Percentiles rank a stretch among this genome's conserved stretches.
phyloP scores from a whole-genome alignment of 2,888 invertebrate species.

The Flabesymbios commensalis region DNA sequence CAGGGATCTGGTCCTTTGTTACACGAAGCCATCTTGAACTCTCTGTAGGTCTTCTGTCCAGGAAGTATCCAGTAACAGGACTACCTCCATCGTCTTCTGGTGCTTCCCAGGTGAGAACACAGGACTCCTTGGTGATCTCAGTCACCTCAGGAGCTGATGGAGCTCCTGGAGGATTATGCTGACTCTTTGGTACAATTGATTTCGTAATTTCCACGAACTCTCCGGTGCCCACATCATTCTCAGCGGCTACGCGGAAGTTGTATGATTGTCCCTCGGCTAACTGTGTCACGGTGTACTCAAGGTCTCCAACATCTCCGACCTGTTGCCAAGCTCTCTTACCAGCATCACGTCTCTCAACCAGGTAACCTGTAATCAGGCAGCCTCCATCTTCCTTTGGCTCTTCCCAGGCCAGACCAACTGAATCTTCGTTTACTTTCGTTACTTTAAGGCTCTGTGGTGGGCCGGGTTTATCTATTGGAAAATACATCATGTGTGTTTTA shows the following conservation, averaged over 20 bases:
- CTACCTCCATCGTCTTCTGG: slow-evolving; percentile 41
- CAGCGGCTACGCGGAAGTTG: slow-evolving; percentile 30
- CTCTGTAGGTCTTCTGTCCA: slow-evolving; percentile 33
- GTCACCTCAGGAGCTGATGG: slow-evolving; percentile 34
- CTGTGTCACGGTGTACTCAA: slow-evolving; percentile 10
- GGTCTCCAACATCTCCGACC: slow-evolving; percentile 25
- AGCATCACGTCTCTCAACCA: slow-evolving; percentile 64
- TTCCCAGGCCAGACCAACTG: slow-evolving; percentile 81
- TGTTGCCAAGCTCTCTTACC: slow-evolving; percentile 75
- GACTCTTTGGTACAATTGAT: slow-evolving; percentile 43
- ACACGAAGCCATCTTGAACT: slow-evolving; percentile 43
- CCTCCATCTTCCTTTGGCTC: slow-evolving; percentile 32
- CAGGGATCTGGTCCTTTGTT: slow-evolving; percentile 33
- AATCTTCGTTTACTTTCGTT: slow-evolving; percentile 69
- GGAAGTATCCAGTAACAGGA: slow-evolving; percentile 40
- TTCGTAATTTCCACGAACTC: slow-evolving; percentile 48
- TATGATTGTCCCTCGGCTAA: slow-evolving; percentile 25
- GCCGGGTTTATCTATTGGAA: slow-evolving; percentile 73
- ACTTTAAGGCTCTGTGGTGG: slow-evolving; percentile 68
- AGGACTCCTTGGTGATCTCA: slow-evolving; percentile 40
- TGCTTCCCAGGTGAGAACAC: slow-evolving; percentile 37
- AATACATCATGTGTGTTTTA: not conserved
- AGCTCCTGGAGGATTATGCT: slow-evolving; percentile 37
- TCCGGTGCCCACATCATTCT: slow-evolving; percentile 76
- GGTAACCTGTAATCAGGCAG: slow-evolving; percentile 39